Conservation (phyloP, 2,113 vertebrate species). For the Aptenodytes forsteri region DNA sequence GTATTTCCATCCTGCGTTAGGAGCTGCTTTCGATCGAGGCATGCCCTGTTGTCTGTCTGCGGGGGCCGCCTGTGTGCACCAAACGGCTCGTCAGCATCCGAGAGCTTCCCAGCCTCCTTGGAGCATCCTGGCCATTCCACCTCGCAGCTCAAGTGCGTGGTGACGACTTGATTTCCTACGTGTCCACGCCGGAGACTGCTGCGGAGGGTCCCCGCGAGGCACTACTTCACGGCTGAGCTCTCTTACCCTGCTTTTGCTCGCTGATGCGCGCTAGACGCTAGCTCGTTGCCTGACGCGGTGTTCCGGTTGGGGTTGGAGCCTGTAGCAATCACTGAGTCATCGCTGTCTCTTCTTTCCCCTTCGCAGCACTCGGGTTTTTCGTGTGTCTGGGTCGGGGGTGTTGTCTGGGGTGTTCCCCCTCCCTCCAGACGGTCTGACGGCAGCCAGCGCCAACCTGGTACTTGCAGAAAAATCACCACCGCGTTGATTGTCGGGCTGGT, state of each 20-base stretch:
- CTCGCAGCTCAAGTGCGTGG: rapidly evolving
- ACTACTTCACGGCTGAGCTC: background rate
- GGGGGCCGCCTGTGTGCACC: background rate
- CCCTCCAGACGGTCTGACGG: background rate
- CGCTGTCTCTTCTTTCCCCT: background rate
- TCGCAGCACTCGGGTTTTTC: background rate
- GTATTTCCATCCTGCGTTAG: background rate
- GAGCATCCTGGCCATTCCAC: background rate
- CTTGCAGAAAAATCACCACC: rapidly evolving
- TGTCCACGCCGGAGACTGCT: rapidly evolving
- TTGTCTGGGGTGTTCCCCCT: background rate
- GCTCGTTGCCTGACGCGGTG: background rate
- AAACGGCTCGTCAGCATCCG: background rate
- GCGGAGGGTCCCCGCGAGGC: rapidly evolving
- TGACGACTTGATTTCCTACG: rapidly evolving
- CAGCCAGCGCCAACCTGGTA: background rate
- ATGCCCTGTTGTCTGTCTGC: background rate
- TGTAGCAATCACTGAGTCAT: conserved; percentile 58
- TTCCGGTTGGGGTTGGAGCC: background rate
- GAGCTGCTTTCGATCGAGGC: background rate
- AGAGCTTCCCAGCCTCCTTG: background rate
- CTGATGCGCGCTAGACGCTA: background rate
- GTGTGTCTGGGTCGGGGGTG: conserved; percentile 28
- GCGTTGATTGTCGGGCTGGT: background rate
- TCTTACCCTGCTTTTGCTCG: background rate